Evolutionary conservation across 2,888 invertebrate species (phyloP).

Genomic region (Gastracanthus pulcherrimus): DNA sequence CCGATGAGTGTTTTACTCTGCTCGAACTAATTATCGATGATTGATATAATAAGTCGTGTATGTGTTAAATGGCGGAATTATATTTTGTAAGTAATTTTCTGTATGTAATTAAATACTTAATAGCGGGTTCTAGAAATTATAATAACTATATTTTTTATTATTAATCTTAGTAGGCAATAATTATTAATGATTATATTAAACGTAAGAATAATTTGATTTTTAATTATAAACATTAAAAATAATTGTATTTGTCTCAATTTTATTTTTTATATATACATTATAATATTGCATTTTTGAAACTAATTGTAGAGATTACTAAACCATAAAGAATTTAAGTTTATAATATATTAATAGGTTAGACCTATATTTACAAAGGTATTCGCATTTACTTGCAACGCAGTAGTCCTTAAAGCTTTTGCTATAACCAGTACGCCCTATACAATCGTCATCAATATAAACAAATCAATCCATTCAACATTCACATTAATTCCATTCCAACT

Average conservation of each 20-base stretch:
- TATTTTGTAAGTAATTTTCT: too few species aligned
- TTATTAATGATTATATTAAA: not conserved
- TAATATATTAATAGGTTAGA: not conserved
- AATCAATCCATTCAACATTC: not conserved
- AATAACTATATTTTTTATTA: too few species aligned
- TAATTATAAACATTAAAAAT: not conserved
- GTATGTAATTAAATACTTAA: too few species aligned
- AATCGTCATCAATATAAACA: not conserved
- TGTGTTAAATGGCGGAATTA: too few species aligned
- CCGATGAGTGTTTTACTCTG: too few species aligned
- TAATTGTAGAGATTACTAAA: not conserved
- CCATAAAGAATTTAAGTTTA: not conserved
- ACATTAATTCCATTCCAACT: not conserved
- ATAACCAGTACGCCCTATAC: not conserved
- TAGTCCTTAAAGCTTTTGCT: not conserved
- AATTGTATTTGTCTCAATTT: not conserved
- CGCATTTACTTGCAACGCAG: not conserved
- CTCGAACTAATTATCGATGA: too few species aligned
- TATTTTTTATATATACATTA: not conserved
- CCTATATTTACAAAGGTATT: not conserved
- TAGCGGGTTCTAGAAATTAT: too few species aligned
- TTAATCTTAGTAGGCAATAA: not conserved
- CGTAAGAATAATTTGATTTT: slow-evolving; percentile 7
- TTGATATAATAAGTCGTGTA: too few species aligned
- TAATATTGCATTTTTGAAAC: not conserved